phyloP scores from a whole-genome alignment of 2,888 invertebrate species.

The Ophion obscuratus region DNA sequence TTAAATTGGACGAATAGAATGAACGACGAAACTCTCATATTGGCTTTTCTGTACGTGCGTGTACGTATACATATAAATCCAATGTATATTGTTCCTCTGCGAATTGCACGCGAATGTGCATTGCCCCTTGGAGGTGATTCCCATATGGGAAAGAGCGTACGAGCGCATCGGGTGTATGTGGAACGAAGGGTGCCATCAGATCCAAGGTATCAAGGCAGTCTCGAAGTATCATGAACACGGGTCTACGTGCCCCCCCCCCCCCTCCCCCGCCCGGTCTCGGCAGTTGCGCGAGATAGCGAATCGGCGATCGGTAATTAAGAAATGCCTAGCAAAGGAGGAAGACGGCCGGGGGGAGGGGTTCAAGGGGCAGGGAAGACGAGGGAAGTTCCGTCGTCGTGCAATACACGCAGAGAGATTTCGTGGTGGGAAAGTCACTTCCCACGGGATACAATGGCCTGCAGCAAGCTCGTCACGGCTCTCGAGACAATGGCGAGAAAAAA shows the following conservation, averaged over 20 bases:
- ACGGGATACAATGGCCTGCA: constrained; percentile 70
- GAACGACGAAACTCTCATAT: no score
- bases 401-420: constrained; percentile 42
- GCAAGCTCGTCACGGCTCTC: constrained; percentile 52
- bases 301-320: constrained; percentile 67
- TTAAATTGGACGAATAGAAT: no score
- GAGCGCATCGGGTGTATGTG: background rate
- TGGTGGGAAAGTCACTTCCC: constrained; percentile 69
- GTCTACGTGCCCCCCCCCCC: background rate
- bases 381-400: constrained; percentile 46
- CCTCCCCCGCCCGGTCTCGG: background rate
- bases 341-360: background rate
- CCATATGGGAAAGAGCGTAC: constrained; percentile 27
- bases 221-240: constrained; percentile 16
- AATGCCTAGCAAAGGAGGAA: constrained; percentile 44
- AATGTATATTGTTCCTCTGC: constrained; percentile 8
- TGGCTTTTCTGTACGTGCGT: background rate
- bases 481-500: constrained; percentile 62
- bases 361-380: background rate
- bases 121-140: background rate
- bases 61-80: background rate
- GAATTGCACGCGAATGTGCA: background rate
- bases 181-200: constrained; percentile 3
- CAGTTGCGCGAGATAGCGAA: constrained; percentile 51
- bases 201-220: background rate